Base-by-base conservation (phyloP, 2,888 invertebrate genomes). In the Leucoptera coffeella region DNA sequence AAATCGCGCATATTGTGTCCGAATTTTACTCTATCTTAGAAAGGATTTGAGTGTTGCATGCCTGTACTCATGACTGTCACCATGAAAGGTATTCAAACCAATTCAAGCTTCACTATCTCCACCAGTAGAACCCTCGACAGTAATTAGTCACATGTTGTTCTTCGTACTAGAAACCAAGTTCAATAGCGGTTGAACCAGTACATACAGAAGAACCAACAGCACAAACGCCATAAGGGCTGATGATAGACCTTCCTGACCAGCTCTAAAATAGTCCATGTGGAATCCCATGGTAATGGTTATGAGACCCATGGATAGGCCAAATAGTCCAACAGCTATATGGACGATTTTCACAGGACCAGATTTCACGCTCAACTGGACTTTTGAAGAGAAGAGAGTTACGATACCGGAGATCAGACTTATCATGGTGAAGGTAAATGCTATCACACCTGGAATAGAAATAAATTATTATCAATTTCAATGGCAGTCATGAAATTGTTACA, bases 311-410 rank as follows among this genome's bases (percentile, higher is more conserved):
- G 52, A 43, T 17, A 75, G 44, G 2, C 75, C 65, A 24, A 57
- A 47, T 8, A 71, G 46, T 7, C 75, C 77, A 2, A 75, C 50
- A n/a, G 67, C 48, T 30, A 74, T 51, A 42, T 77, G 77, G 8
- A 65, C 32, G 7, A 73, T 64, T 36, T 74, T 75, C 12, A 62
- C 38, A 2, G 65, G 54, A 11, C 73, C 62, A 17, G 67, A 73
- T 30, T 58, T 61, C 30, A 75, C 42, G 36, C 53, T 41, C 22
- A 72, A 41, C 2, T 72, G 59, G 3, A 76, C 57, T 40, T 67
- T 67, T 9, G 59, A 43, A 1, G 75, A 74, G 43, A 72, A 74
- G 12, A 75, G 45, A 1, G 74, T 64, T 6, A 69, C 39, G 29
- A 74, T 47, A 4, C 77, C 76, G 2, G 62, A 57, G 19, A 72